phyloP scores from a whole-genome alignment of 2,888 invertebrate species.

The Standfussiana lucernea region DNA sequence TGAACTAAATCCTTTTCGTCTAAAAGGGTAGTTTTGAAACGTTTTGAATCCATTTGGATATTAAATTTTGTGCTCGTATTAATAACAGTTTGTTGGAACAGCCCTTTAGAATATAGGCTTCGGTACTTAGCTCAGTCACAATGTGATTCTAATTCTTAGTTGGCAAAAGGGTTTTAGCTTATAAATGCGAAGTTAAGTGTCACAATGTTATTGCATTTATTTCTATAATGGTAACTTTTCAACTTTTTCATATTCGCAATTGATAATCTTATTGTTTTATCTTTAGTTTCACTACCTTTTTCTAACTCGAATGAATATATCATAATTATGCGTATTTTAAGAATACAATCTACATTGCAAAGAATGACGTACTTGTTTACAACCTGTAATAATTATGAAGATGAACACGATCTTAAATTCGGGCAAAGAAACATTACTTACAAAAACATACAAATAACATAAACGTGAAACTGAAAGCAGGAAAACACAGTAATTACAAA shows the following conservation, averaged over 20 bases:
- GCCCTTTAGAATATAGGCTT: conserved; percentile 35
- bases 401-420: background rate
- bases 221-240: background rate
- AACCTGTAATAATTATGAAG: background rate
- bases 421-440: background rate
- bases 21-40: conserved; percentile 49
- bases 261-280: background rate
- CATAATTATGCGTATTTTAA: background rate
- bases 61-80: conserved; percentile 50
- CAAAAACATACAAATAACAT: background rate
- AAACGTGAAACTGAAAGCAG: conserved; percentile 30
- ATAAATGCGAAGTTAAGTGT: conserved; percentile 21
- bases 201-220: background rate
- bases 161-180: conserved; percentile 12
- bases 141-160: conserved; percentile 23
- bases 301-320: background rate
- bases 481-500: conserved; percentile 45
- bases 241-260: background rate
- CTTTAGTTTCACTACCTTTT: background rate
- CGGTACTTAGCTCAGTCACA: conserved; percentile 32
- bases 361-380: background rate
- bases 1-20: conserved; percentile 45
- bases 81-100: conserved; percentile 52
- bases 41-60: conserved; percentile 51
- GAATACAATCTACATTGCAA: background rate